Evolutionary conservation across 2,113 vertebrate species (phyloP), one percentile per base, ranked within the genome.

Genomic region (Craseonycteris thonglongyai): DNA sequence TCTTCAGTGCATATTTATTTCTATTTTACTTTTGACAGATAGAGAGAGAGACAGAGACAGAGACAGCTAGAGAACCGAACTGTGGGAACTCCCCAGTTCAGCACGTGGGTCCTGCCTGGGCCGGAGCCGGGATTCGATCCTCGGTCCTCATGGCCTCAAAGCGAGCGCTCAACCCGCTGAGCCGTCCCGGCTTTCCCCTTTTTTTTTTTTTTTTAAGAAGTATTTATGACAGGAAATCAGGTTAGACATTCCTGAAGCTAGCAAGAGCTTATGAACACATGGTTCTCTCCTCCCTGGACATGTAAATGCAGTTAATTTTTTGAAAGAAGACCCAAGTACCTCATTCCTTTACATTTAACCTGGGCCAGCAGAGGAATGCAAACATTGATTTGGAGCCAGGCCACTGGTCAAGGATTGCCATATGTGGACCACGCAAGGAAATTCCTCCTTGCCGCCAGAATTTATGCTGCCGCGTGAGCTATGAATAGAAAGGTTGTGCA

Each of bases 401-500:
- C 97, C 96, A 98, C 98, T 98, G 98, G 98, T 98, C 95, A 98
- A 98, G 95, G 97, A 97, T 98, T 98, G 98, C 98, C 98, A 97
- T 98, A 97, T 91, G 98, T 75, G 1, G 86, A 78, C 95, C 96
- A 0, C 98, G 98, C 96, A 91, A 98, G 98, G 98, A 98, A 98
- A 98, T 98, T 98, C 98, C 98, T 98, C 86, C 95, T 96, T 90
- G 85, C 97, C 92, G 91, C 98, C 94, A 97, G 97, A 98, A 98
- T 98, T 98, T 97, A 97, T 98, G 95, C 95, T 91, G 97, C 66
- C 95, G 96, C 96, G 94, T 96, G 95, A 96, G 95, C 98, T 98
- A 98, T 98, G 98, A 98, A 98, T 98, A 99, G 98, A 98, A 98
- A 99, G 98, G 98, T 98, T 98, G 98, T 99, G 98, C 96, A 82